A percentile compares a stretch with the other conserved stretches of the same genome.
phyloP scores from a whole-genome alignment of 2,113 vertebrate species.

The Sphaerodactylus townsendi region DNA sequence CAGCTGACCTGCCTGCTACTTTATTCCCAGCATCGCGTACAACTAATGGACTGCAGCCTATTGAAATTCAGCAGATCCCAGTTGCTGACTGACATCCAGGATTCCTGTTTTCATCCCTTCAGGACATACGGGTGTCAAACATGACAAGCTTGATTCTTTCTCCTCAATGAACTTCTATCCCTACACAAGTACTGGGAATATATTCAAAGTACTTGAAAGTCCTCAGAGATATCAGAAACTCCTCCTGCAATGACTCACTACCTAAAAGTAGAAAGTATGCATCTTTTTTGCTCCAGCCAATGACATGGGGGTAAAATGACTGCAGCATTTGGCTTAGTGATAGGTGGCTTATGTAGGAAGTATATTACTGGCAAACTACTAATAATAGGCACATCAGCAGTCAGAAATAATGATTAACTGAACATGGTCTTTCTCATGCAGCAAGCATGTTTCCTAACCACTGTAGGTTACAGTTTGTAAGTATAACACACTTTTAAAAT shows the following conservation, averaged over 20 bases:
- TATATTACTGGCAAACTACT: neutral
- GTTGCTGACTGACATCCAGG: slow-evolving; percentile 76
- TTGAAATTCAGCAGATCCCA: slow-evolving; percentile 87
- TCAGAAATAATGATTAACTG: slow-evolving; percentile 46
- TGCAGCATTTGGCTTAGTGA: neutral
- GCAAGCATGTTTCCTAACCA: slow-evolving; percentile 7
- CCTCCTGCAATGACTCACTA: slow-evolving; percentile 42
- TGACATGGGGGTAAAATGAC: slow-evolving; percentile 14
- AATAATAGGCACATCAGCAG: slow-evolving; percentile 35
- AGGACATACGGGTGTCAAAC: neutral
- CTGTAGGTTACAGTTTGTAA: slow-evolving; percentile 35
- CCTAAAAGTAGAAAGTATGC: neutral
- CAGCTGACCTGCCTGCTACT: slow-evolving; percentile 81
- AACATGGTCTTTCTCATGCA: slow-evolving; percentile 9
- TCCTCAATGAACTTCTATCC: slow-evolving; percentile 6
- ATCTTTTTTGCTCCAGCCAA: slow-evolving; percentile 23
- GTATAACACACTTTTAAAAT: slow-evolving; percentile 19
- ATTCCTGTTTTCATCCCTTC: neutral
- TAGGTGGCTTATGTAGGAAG: slow-evolving; percentile 10
- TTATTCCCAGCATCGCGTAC: slow-evolving; percentile 79
- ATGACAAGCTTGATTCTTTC: neutral
- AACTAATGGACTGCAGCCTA: slow-evolving; percentile 84
- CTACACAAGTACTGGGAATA: neutral
- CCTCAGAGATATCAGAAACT: slow-evolving; percentile 46
- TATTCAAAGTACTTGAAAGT: slow-evolving; percentile 4